These are phyloP conservation scores for Callospermophilus lateralis DNA, from an alignment of 2,113 vertebrate genomes.

Conservation along the genomic window DNA sequence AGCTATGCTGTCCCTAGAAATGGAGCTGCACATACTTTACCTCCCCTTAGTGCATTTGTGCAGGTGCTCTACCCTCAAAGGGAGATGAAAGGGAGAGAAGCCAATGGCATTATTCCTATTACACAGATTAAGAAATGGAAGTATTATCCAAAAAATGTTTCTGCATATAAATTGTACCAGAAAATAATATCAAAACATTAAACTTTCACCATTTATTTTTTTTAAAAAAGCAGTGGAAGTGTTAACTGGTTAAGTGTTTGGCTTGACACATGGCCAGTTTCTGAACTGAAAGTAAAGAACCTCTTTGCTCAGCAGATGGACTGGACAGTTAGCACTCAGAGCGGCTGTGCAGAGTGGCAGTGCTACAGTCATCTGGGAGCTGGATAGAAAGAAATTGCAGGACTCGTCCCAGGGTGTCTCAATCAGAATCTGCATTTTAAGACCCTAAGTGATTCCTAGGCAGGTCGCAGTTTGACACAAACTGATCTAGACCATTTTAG, in stretches of 20 bases:
- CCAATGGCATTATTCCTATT: background rate
- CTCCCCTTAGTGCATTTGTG: background rate
- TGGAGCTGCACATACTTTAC: background rate
- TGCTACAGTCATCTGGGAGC: background rate
- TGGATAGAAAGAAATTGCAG: background rate
- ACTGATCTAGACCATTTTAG: background rate
- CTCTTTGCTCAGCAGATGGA: background rate
- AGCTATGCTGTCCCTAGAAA: background rate
- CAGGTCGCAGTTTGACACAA: background rate
- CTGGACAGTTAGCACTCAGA: background rate
- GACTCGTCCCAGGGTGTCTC: background rate
- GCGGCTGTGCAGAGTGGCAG: background rate
- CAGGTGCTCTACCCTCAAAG: background rate
- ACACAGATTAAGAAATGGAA: background rate
- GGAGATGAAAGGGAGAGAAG: background rate
- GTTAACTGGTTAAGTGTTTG: background rate
- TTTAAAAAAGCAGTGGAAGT: background rate
- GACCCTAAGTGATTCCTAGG: background rate
- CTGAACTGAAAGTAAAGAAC: background rate
- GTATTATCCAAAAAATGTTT: no score
- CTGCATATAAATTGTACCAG: no score
- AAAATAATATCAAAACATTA: no score
- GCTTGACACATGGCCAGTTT: background rate
- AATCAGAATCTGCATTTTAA: background rate
- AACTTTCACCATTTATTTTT: no score